phyloP scores from a whole-genome alignment of 2,113 vertebrate species.

The Speoplatyrhinus poulsoni region DNA sequence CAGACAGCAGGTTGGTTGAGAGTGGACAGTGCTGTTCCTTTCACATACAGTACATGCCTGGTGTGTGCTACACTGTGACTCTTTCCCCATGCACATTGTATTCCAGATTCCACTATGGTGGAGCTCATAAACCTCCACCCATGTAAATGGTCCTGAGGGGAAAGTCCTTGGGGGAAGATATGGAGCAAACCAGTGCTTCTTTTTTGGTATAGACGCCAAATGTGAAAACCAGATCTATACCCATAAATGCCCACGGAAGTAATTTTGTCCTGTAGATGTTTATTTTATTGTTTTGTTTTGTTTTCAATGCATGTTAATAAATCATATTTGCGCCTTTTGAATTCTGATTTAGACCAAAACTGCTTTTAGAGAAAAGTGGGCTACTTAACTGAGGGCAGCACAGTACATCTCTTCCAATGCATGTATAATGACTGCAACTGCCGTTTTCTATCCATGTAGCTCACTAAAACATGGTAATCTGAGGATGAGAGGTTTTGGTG shows the following conservation, averaged over 20 bases:
- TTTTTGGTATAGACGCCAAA: background rate
- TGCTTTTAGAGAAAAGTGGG: constrained; percentile 20
- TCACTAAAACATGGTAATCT: constrained; percentile 64
- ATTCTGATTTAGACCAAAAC: background rate
- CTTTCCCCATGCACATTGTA: constrained; percentile 12
- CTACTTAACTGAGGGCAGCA: background rate
- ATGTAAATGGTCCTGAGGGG: constrained; percentile 31
- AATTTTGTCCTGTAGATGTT: background rate
- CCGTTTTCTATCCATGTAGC: constrained; percentile 41
- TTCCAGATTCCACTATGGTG: constrained; percentile 61
- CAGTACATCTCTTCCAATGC: constrained; percentile 31
- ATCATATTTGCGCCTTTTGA: background rate
- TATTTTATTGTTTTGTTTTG: background rate
- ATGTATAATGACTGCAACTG: constrained; percentile 34
- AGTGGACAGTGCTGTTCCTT: background rate
- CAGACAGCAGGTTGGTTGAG: constrained; percentile 49
- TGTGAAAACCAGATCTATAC: background rate
- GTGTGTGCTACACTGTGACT: background rate
- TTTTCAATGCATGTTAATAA: background rate
- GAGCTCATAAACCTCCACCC: constrained; percentile 46
- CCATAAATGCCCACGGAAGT: background rate
- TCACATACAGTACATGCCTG: background rate
- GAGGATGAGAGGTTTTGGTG: constrained; percentile 69
- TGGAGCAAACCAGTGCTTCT: background rate
- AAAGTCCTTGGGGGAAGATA: background rate